phyloP scores from a whole-genome alignment of 2,113 vertebrate species.

The Dunckerocampus dactyliophorus region DNA sequence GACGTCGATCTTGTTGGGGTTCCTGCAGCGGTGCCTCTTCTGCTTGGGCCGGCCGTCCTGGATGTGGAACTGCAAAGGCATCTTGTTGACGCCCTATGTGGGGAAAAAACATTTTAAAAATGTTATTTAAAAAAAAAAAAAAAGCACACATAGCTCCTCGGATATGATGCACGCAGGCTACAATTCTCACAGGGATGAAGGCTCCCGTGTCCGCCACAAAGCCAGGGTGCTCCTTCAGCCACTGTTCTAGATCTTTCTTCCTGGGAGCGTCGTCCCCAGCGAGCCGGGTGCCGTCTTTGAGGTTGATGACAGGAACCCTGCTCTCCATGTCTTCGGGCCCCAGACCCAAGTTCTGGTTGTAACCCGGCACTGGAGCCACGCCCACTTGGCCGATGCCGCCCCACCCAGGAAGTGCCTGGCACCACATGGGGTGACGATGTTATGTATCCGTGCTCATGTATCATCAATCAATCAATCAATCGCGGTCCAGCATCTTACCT shows the following conservation, averaged over 20 bases:
- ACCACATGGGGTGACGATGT: not conserved
- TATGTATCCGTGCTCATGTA: not conserved
- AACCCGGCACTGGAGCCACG: conserved; percentile 56
- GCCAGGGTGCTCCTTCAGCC: conserved; percentile 92
- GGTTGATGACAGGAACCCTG: conserved; percentile 93
- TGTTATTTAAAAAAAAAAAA: not conserved
- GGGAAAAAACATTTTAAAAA: not conserved
- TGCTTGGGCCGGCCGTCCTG: conserved; percentile 95
- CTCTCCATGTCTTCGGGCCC: conserved; percentile 79
- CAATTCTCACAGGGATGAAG: conserved; percentile 85
- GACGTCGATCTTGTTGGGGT: conserved; percentile 97
- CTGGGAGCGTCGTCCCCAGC: conserved; percentile 94
- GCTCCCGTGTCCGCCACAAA: conserved; percentile 95
- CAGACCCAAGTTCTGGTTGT: conserved; percentile 64
- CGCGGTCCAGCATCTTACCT: conserved; percentile 67
- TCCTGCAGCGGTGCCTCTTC: conserved; percentile 94
- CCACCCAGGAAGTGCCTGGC: conserved; percentile 79
- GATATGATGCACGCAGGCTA: not conserved
- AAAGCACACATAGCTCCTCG: not conserved
- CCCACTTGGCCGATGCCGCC: conserved; percentile 78
- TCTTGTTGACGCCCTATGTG: conserved; percentile 70
- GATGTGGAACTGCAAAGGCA: conserved; percentile 88
- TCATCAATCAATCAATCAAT: not conserved
- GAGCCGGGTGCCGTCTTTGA: conserved; percentile 94
- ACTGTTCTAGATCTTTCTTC: conserved; percentile 89